phyloP scores from a whole-genome alignment of 2,888 invertebrate genomes.

The Herminia tarsipennalis region DNA sequence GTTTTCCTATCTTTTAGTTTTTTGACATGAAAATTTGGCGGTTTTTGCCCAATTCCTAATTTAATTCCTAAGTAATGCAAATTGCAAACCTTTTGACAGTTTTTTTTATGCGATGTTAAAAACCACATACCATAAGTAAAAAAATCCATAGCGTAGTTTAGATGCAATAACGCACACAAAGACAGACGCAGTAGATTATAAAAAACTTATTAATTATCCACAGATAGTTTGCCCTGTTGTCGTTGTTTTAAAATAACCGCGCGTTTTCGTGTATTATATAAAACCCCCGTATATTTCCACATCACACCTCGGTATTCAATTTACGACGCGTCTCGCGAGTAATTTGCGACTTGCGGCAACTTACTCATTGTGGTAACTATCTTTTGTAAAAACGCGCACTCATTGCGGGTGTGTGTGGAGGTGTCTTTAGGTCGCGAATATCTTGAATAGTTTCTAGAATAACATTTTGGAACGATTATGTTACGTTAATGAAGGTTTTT shows the following conservation, averaged over 20 bases:
- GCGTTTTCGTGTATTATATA: background rate
- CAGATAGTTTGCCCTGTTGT: too few relatives aligned
- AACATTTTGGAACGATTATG: background rate
- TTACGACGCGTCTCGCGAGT: constrained; percentile 71
- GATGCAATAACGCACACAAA: too few relatives aligned
- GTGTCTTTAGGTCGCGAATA: constrained; percentile 18
- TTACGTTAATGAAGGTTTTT: background rate
- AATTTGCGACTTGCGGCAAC: constrained; percentile 71
- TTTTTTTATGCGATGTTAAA: too few relatives aligned
- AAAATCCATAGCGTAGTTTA: too few relatives aligned
- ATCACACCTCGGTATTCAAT: constrained; percentile 75
- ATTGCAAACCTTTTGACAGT: too few relatives aligned
- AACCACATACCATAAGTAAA: too few relatives aligned
- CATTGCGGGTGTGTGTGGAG: constrained; percentile 27
- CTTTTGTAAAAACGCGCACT: constrained; percentile 48
- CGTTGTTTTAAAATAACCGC: background rate
- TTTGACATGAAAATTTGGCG: too few relatives aligned
- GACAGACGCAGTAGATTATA: too few relatives aligned
- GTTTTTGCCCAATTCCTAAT: too few relatives aligned
- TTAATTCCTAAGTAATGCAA: too few relatives aligned
- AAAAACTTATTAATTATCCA: too few relatives aligned
- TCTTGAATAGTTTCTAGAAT: constrained; percentile 30
- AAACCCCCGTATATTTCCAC: constrained; percentile 53
- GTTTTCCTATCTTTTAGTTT: too few relatives aligned
- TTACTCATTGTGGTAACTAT: constrained; percentile 55